These are phyloP conservation scores for Cryptocephalus primarius DNA, from an alignment of 2,888 invertebrate species.

Conservation along the genomic window DNA sequence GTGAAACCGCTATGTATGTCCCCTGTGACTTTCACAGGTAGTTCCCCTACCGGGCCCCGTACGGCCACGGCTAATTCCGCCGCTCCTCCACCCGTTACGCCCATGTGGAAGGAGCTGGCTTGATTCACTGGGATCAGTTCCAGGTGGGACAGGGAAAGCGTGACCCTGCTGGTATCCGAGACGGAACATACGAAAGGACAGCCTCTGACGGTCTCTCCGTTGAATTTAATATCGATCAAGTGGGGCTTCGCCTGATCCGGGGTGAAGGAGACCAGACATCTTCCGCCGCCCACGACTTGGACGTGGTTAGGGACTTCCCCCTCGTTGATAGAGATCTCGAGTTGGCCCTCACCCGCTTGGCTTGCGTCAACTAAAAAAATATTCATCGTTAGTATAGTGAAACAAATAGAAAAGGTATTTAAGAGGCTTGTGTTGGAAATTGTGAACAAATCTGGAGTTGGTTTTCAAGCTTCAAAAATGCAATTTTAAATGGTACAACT, in stretches of 20 bases:
- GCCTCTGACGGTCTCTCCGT: conserved; percentile 84
- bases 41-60: conserved; percentile 73
- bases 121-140: conserved; percentile 80
- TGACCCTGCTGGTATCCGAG: conserved; percentile 66
- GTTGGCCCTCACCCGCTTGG: conserved; percentile 96
- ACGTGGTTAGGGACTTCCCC: conserved; percentile 99
- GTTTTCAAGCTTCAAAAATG: too few species aligned
- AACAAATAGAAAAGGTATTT: too few species aligned
- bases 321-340: conserved; percentile 98
- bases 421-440: too few species aligned
- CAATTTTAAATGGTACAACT: too few species aligned
- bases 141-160: conserved; percentile 59
- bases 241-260: conserved; percentile 87
- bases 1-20: conserved; percentile 80
- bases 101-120: conserved; percentile 68
- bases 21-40: conserved; percentile 82
- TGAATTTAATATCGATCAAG: conserved; percentile 91
- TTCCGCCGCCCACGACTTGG: conserved; percentile 88
- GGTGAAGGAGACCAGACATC: conserved; percentile 88
- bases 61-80: conserved; percentile 86
- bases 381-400: not conserved
- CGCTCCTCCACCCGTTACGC: conserved; percentile 58
- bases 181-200: conserved; percentile 85
- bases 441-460: too few species aligned
- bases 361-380: conserved; percentile 82